Evolutionary conservation across 2,888 invertebrate species (phyloP).

Genomic region (Bimastos eiseni): DNA sequence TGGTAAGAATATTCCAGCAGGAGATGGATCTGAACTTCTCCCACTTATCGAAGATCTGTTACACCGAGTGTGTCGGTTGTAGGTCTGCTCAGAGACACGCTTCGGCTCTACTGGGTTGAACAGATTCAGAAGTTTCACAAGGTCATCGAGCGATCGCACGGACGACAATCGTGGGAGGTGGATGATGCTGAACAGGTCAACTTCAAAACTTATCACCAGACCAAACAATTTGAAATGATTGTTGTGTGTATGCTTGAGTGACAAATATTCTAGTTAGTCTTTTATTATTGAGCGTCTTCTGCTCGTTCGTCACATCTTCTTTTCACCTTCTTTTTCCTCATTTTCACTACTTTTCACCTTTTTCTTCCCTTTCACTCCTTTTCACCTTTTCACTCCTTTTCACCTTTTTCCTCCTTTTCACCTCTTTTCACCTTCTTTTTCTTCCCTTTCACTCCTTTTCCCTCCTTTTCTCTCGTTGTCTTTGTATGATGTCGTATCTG

Average conservation of each 20-base stretch:
- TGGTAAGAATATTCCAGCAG: too few relatives aligned
- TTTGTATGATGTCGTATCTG: not conserved
- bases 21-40: not conserved
- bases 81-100: not conserved
- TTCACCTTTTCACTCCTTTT: too few relatives aligned
- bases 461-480: too few relatives aligned
- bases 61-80: not conserved
- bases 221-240: too few relatives aligned
- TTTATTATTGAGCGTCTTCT: not conserved
- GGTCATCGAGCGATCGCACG: not conserved
- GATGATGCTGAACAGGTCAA: conserved; percentile 8
- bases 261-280: not conserved
- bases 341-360: too few relatives aligned
- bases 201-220: not conserved
- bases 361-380: too few relatives aligned
- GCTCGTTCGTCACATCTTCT: not conserved
- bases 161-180: not conserved
- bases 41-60: not conserved
- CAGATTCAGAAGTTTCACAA: conserved; percentile 16
- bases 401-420: too few relatives aligned
- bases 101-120: conserved; percentile 8
- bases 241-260: too few relatives aligned
- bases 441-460: too few relatives aligned
- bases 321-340: too few relatives aligned
- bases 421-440: too few relatives aligned